A percentile compares a stretch with the other conserved stretches of the same genome.
These are phyloP conservation scores for Puma concolor DNA, from an alignment of 2,113 vertebrate genomes.

Conservation along the genomic window DNA sequence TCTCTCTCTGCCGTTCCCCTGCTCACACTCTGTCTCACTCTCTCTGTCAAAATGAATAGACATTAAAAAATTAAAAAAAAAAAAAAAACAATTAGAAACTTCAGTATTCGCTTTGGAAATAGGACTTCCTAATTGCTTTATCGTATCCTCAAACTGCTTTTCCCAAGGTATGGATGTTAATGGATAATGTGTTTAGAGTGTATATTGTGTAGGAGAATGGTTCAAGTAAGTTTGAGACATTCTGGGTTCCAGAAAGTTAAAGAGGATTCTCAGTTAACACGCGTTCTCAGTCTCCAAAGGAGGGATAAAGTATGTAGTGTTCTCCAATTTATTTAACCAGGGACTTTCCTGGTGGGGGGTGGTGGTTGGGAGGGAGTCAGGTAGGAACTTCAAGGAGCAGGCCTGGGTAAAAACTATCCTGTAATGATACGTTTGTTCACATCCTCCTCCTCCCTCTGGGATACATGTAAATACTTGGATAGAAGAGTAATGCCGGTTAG, in stretches of 20 bases:
- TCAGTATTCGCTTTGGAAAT: slow-evolving; percentile 4
- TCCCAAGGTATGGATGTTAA: not conserved
- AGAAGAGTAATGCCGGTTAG: not conserved
- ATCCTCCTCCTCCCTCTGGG: not conserved
- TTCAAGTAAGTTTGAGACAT: slow-evolving; percentile 43
- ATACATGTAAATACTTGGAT: not conserved
- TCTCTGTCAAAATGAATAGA: too few species aligned
- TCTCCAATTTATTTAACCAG: slow-evolving; percentile 10
- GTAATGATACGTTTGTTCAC: not conserved
- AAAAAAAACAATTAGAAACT: not conserved
- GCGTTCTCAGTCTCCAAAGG: not conserved
- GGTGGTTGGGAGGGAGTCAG: not conserved
- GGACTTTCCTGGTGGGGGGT: not conserved
- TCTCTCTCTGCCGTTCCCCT: too few species aligned
- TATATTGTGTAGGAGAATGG: not conserved
- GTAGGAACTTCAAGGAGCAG: not conserved
- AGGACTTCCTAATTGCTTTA: not conserved
- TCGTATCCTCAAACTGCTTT: slow-evolving; percentile 26
- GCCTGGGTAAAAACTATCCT: not conserved
- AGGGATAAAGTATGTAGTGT: not conserved
- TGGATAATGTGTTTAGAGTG: not conserved
- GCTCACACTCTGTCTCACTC: too few species aligned
- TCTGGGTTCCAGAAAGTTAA: slow-evolving; percentile 26
- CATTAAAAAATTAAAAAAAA: too few species aligned
- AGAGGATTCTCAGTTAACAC: slow-evolving; percentile 31